Evolutionary conservation across 2,113 vertebrate genomes (phyloP), one percentile per base, ranked within the genome.

Genomic region (Pedionomus torquatus): DNA sequence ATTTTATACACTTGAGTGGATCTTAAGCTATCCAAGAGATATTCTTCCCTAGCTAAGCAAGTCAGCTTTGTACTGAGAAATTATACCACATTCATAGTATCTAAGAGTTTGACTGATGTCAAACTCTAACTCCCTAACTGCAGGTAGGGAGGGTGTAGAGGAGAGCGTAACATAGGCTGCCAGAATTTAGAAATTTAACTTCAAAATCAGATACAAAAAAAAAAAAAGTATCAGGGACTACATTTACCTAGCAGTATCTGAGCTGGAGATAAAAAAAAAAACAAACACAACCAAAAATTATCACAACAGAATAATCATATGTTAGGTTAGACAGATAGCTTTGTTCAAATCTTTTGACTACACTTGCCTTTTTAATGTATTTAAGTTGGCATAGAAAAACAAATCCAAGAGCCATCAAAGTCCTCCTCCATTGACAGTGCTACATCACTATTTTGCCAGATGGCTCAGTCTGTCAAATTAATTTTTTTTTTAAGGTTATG

Each of bases 101-200:
- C 7, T 21, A 39, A 58, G 26, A 82, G 13, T 10, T 87, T 63
- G 33, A 55, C 60, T 35, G 39, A 92, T 60, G 4, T 55, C 52
- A 68, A 78, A 52, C 39, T n/a, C 15, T 61, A 84, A 71, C 10
- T 3, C 3, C 23, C 10, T 68, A 43, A 17, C 17, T 31, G 17
- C 5, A 7, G 21, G 9, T 25, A 49, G 11, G 7, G 19, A 43
- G 24, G 8, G 6, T 31, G 61, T 0, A 0, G 24, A 10, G 7
- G 17, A 71, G 10, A 35, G 12, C 19, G 43, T 43, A 3, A 68
- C 43, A 19, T 23, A 54, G 39, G 13, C 24, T 35, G 69, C 9
- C 19, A 58, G 12, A 81, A 68, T 51, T 90, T 26, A 54, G 44
- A 70, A 86, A 58, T 49, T n/a, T 65, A 60, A 57, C 33, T 85